A percentile compares a stretch with the other conserved stretches of the same genome.
These are phyloP conservation scores for Scaptomyza parva DNA, from an alignment of 2,888 invertebrate genomes.

Conservation along the genomic window DNA sequence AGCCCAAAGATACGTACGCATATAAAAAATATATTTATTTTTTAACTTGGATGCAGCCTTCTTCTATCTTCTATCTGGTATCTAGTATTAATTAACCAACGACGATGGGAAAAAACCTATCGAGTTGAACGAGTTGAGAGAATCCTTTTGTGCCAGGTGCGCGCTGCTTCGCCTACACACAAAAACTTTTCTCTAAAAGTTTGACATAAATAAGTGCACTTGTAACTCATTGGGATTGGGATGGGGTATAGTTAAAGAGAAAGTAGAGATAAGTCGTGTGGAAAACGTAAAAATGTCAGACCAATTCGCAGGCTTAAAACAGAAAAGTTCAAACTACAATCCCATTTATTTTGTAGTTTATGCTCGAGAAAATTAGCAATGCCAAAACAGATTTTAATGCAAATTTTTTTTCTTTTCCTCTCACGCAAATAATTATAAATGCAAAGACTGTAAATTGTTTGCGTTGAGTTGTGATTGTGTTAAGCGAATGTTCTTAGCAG, in stretches of 20 bases:
- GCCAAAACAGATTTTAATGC: slow-evolving; percentile 43
- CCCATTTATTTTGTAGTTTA: slow-evolving; percentile 38
- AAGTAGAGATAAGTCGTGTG: slow-evolving; percentile 33
- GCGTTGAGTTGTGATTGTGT: slow-evolving; percentile 39
- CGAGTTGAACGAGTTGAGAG: slow-evolving; percentile 36
- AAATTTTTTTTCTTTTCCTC: slow-evolving; percentile 41
- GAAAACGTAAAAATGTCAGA: slow-evolving; percentile 39
- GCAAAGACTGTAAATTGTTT: slow-evolving; percentile 31
- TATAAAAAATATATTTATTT: slow-evolving; percentile 1
- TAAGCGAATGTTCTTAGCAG: background rate
- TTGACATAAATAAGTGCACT: slow-evolving; percentile 61
- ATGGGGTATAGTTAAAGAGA: background rate
- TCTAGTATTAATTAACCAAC: slow-evolving; percentile 50
- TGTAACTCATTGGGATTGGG: slow-evolving; percentile 19
- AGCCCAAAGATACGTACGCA: slow-evolving; percentile 24
- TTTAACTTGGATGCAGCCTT: background rate
- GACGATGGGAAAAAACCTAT: slow-evolving; percentile 10
- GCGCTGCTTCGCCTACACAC: slow-evolving; percentile 15
- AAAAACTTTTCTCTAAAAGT: slow-evolving; percentile 46
- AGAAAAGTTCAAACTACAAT: slow-evolving; percentile 37
- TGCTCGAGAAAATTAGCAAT: slow-evolving; percentile 40
- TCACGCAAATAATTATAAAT: background rate
- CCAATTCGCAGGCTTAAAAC: slow-evolving; percentile 2
- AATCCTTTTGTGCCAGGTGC: slow-evolving; percentile 39
- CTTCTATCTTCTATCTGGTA: slow-evolving; percentile 16